A percentile compares a stretch with the other conserved stretches of the same genome.
These are phyloP conservation scores for Drosophila parvula DNA, from an alignment of 1,140 invertebrate genomes.

Conservation along the genomic window DNA sequence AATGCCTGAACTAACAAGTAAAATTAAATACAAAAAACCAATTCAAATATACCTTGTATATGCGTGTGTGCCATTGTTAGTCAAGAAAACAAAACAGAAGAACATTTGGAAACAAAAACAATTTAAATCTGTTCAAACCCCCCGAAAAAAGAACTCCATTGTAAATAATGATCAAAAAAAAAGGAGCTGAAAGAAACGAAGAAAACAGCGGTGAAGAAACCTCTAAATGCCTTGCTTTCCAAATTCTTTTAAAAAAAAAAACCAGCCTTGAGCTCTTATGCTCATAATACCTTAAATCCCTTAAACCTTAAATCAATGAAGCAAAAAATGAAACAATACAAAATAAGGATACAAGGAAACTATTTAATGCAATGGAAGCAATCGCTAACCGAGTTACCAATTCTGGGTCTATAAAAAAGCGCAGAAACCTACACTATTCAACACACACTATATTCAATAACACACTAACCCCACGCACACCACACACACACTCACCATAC, in stretches of 20 bases:
- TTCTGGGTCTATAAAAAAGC: constrained; percentile 17
- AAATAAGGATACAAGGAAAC: constrained; percentile 13
- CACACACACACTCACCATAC: constrained; percentile 13
- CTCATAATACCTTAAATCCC: constrained; percentile 4
- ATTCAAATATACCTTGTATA: constrained; percentile 30
- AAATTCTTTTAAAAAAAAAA: constrained; percentile 1
- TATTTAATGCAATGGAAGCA: constrained; percentile 11
- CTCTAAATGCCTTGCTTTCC: constrained; percentile 38
- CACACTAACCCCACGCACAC: constrained; percentile 9
- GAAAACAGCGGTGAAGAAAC: constrained; percentile 5
- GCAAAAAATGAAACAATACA: constrained; percentile 4
- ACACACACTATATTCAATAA: not conserved
- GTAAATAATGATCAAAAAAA: constrained; percentile 19
- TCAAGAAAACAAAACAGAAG: constrained; percentile 19
- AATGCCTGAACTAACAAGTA: constrained; percentile 33
- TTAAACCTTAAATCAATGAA: constrained; percentile 10
- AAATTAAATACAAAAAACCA: constrained; percentile 12
- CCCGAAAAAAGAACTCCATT: not conserved
- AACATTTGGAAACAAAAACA: not conserved
- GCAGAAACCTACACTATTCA: constrained; percentile 1
- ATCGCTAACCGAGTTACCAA: constrained; percentile 22
- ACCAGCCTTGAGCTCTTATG: not conserved
- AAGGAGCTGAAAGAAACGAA: constrained; percentile 8
- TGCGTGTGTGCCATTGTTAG: constrained; percentile 72
- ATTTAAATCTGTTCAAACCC: constrained; percentile 22